phyloP scores from a whole-genome alignment of 2,888 invertebrate genomes.

The Drosophila pegasa region DNA sequence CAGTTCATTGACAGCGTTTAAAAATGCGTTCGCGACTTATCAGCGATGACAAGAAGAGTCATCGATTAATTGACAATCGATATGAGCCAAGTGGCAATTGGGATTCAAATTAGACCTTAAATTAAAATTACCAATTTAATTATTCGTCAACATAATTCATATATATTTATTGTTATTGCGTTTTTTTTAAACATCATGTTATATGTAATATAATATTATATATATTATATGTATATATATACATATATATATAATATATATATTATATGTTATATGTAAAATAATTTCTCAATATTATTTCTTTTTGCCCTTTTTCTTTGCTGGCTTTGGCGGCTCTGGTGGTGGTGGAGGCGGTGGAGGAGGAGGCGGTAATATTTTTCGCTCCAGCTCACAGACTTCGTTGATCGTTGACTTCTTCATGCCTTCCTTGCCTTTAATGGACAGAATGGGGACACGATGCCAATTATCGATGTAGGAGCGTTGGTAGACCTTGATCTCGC shows the following conservation, averaged over 20 bases:
- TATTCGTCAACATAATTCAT: neutral
- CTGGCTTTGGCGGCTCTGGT: neutral
- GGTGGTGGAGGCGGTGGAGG: neutral
- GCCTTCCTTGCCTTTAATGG: conserved; percentile 34
- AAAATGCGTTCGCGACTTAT: neutral
- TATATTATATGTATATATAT: too few species aligned
- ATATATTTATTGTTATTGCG: conserved; percentile 2
- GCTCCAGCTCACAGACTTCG: conserved; percentile 41
- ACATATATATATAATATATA: too few species aligned
- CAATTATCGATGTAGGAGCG: conserved; percentile 50
- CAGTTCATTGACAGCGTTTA: neutral
- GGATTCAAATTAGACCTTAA: neutral
- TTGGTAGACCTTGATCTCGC: conserved; percentile 60
- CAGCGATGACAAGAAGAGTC: neutral
- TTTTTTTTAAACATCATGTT: neutral
- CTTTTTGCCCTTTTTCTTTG: conserved; percentile 10
- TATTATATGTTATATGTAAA: neutral
- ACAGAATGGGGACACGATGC: conserved; percentile 59
- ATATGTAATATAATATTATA: neutral
- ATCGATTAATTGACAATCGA: neutral
- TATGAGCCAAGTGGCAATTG: neutral
- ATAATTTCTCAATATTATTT: conserved; percentile 24
- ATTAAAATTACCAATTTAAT: too few species aligned
- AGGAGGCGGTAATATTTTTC: conserved; percentile 23
- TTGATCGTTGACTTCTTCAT: conserved; percentile 43